A percentile compares a stretch with the other conserved stretches of the same genome.
Conservation (phyloP, 35 echinoderm and acorn worm species). For the Stichopus chloronotus region DNA sequence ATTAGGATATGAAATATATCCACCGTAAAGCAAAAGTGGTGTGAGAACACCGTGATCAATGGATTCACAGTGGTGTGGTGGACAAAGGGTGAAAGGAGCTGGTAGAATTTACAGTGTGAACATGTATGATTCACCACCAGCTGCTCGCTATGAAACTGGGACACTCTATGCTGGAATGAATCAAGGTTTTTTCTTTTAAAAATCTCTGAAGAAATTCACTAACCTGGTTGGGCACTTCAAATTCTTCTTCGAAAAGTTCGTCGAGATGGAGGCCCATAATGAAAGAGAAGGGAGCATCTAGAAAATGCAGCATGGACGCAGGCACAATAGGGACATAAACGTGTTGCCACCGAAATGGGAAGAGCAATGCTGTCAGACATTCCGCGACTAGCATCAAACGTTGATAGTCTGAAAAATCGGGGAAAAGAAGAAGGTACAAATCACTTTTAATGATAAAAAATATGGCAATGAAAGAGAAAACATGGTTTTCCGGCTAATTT, state of each 20-base stretch:
- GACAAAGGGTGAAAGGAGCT: too few relatives aligned
- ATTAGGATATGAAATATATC: too few relatives aligned
- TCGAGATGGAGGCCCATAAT: conserved; percentile 95
- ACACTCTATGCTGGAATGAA: too few relatives aligned
- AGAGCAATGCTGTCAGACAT: conserved; percentile 77
- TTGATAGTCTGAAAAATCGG: conserved; percentile 81
- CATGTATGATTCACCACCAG: too few relatives aligned
- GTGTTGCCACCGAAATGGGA: conserved; percentile 96
- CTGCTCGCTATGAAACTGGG: too few relatives aligned
- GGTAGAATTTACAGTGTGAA: too few relatives aligned
- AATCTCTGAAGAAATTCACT: neutral
- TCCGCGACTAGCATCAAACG: conserved; percentile 95
- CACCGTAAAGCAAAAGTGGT: too few relatives aligned
- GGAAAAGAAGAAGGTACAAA: neutral
- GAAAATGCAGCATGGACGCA: conserved; percentile 92
- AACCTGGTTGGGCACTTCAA: conserved; percentile 87
- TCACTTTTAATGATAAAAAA: neutral
- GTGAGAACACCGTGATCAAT: too few relatives aligned
- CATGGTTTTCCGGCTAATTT: neutral
- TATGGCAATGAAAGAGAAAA: neutral
- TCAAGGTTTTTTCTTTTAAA: neutral
- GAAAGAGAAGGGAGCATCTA: conserved; percentile 95
- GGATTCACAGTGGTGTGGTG: too few relatives aligned
- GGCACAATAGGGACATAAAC: conserved; percentile 96
- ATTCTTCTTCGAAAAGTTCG: conserved; percentile 69